phyloP scores from a whole-genome alignment of 2,888 invertebrate species.

The Allophyes oxyacanthae region DNA sequence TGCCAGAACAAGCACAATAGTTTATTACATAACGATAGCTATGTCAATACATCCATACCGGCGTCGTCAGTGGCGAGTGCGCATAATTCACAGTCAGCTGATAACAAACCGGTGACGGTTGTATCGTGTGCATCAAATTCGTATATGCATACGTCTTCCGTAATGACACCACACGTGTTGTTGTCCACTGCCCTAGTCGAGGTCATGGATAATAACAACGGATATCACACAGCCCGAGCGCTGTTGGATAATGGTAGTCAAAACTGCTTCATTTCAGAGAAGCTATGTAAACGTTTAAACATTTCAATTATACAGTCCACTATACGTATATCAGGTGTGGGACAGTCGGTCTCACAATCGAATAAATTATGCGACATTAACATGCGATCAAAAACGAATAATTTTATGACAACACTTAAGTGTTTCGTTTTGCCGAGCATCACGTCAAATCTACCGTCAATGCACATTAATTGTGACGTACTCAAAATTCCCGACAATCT shows the following conservation, averaged over 20 bases:
- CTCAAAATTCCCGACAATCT: constrained; percentile 24
- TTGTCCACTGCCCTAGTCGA: constrained; percentile 44
- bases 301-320: constrained; percentile 24
- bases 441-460: constrained; percentile 10
- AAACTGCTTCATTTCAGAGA: constrained; percentile 27
- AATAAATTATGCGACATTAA: constrained; percentile 29
- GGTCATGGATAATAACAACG: constrained; percentile 18
- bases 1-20: constrained; percentile 23
- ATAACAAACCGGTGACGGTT: no score
- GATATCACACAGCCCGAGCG: constrained; percentile 35
- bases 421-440: constrained; percentile 35
- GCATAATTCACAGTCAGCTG: no score
- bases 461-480: not conserved
- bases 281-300: constrained; percentile 30
- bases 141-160: no score
- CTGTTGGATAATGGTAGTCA: constrained; percentile 44
- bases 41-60: no score
- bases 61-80: no score
- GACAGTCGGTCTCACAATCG: constrained; percentile 31
- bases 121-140: no score
- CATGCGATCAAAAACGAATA: constrained; percentile 21
- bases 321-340: constrained; percentile 29
- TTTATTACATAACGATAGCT: constrained; percentile 5
- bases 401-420: constrained; percentile 29
- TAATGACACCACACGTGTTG: constrained; percentile 12